Percentiles rank a stretch among this genome's conserved stretches.
phyloP scores from a whole-genome alignment of 2,888 invertebrate species.

The Drosophila anomelani region DNA sequence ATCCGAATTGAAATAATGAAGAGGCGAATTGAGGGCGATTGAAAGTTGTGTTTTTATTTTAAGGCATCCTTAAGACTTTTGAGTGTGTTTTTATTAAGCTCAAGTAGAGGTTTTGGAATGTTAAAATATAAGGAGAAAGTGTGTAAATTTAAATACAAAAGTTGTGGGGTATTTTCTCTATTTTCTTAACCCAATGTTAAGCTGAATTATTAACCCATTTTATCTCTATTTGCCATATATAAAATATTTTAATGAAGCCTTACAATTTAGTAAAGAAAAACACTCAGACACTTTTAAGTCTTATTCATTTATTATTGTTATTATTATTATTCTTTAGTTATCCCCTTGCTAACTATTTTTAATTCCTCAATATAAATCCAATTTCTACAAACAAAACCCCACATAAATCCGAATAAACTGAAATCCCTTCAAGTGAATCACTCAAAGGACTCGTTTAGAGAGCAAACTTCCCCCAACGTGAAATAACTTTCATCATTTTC shows the following conservation, averaged over 20 bases:
- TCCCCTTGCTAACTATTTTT: too few species aligned
- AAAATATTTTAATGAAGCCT: background rate
- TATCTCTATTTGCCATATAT: background rate
- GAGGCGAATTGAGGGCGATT: conserved; percentile 7
- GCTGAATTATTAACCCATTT: too few species aligned
- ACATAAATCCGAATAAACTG: background rate
- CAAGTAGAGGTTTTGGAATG: too few species aligned
- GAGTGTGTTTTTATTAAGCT: background rate
- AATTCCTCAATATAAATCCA: background rate
- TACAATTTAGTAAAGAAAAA: background rate
- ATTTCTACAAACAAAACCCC: background rate
- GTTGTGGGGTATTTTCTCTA: too few species aligned
- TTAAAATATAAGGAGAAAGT: background rate
- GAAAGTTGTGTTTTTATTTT: conserved; percentile 18
- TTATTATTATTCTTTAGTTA: background rate
- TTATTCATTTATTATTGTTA: too few species aligned
- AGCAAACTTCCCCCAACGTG: conserved; percentile 1
- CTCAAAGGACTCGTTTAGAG: conserved; percentile 38
- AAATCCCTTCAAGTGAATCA: conserved; percentile 15
- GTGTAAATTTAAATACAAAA: background rate
- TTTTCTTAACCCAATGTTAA: too few species aligned
- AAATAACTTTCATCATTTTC: conserved; percentile 14
- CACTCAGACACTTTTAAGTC: background rate
- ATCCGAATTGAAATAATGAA: conserved; percentile 26
- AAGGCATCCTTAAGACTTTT: background rate